Percentiles rank a stretch among this genome's conserved stretches.
phyloP scores from a whole-genome alignment of 2,888 invertebrate species.

The Notodonta dromedarius region DNA sequence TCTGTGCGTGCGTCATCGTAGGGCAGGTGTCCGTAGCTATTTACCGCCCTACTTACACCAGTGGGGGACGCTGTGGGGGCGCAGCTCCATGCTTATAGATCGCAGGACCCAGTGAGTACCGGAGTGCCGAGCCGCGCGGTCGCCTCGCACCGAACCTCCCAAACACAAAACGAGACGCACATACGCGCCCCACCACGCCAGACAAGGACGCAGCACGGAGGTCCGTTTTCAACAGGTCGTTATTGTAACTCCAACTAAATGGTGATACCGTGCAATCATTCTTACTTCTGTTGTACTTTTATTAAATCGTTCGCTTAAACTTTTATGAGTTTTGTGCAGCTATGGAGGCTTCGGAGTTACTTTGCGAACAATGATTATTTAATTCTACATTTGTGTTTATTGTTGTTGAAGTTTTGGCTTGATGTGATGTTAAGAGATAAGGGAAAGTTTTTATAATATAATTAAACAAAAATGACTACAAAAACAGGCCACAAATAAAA shows the following conservation, averaged over 20 bases:
- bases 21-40: slow-evolving; percentile 75
- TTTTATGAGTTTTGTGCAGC: slow-evolving; percentile 57
- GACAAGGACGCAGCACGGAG: slow-evolving; percentile 64
- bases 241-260: slow-evolving; percentile 78
- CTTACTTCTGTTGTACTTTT: slow-evolving; percentile 62
- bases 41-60: slow-evolving; percentile 77
- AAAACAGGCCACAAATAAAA: background rate
- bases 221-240: slow-evolving; percentile 81
- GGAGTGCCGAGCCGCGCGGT: slow-evolving; percentile 73
- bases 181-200: slow-evolving; percentile 52
- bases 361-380: slow-evolving; percentile 39
- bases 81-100: slow-evolving; percentile 74
- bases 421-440: slow-evolving; percentile 14
- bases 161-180: slow-evolving; percentile 58
- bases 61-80: slow-evolving; percentile 62
- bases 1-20: slow-evolving; percentile 58
- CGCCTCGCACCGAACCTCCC: slow-evolving; percentile 56
- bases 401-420: slow-evolving; percentile 27
- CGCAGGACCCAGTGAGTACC: slow-evolving; percentile 72
- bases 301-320: slow-evolving; percentile 59
- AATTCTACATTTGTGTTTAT: slow-evolving; percentile 33
- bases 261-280: slow-evolving; percentile 76
- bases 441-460: slow-evolving; percentile 14
- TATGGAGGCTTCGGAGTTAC: slow-evolving; percentile 35
- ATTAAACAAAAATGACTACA: background rate